These are phyloP conservation scores for Conus canariensis DNA, from an alignment of 2,888 invertebrate genomes.

Conservation along the genomic window DNA sequence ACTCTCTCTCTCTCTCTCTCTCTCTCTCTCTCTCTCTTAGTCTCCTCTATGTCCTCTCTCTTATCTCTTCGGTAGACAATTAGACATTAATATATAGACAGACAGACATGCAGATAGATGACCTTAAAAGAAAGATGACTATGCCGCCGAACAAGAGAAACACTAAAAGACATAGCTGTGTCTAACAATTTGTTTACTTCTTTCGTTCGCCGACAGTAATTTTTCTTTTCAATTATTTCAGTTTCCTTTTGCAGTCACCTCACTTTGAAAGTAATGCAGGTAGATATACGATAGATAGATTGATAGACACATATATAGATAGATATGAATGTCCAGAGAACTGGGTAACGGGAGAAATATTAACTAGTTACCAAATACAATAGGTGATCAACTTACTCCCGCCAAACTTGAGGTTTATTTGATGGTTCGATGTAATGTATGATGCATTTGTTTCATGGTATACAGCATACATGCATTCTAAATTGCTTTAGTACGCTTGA, in stretches of 20 bases:
- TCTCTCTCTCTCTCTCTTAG: neutral
- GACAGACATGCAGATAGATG: neutral
- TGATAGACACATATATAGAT: neutral
- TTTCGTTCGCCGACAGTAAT: no score
- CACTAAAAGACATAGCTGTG: neutral
- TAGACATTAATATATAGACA: neutral
- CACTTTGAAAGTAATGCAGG: neutral
- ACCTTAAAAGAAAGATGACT: neutral
- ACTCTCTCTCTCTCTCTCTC: slow-evolving; percentile 5
- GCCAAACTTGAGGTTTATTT: no score
- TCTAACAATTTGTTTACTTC: no score
- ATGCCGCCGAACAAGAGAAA: neutral
- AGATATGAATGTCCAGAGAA: neutral
- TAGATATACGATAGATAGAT: neutral
- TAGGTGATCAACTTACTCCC: no score
- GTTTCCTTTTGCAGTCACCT: no score
- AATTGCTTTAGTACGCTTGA: no score
- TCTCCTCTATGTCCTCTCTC: neutral
- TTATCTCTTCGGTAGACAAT: neutral
- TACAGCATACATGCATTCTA: no score
- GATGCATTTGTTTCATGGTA: no score
- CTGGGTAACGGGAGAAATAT: no score
- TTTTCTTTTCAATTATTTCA: no score
- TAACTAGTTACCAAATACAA: no score
- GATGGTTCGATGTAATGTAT: no score